These are phyloP conservation scores for Phataginus tetradactyla DNA, from an alignment of 2,797 vertebrate genomes.

Conservation along the genomic window DNA sequence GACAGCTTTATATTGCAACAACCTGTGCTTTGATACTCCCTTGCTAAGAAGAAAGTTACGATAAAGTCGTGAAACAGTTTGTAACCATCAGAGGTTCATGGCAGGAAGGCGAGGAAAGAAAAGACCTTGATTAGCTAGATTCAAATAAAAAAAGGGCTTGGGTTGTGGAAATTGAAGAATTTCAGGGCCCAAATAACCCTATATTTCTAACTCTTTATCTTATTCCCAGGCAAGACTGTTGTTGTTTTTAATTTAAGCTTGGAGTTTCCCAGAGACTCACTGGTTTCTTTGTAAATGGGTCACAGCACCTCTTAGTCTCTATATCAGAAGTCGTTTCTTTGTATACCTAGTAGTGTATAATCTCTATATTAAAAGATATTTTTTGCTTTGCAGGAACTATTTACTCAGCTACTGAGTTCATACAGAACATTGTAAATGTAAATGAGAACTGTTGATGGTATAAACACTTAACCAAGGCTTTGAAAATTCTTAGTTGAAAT, in stretches of 20 bases:
- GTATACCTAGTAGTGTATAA: not conserved
- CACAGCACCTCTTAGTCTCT: not conserved
- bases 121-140: not conserved
- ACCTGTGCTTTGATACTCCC: not conserved
- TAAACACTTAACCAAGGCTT: not conserved
- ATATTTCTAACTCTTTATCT: not conserved
- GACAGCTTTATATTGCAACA: not conserved
- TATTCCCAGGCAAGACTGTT: not conserved
- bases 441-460: not conserved
- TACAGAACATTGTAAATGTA: not conserved
- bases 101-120: not conserved
- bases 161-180: not conserved
- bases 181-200: not conserved
- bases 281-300: not conserved
- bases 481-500: not conserved
- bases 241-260: not conserved
- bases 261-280: not conserved
- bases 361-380: not conserved
- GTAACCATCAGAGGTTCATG: not conserved
- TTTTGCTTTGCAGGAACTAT: not conserved
- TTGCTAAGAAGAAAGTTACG: not conserved
- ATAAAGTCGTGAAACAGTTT: not conserved
- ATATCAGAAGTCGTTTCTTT: not conserved
- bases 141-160: not conserved
- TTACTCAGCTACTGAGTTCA: not conserved